Evolutionary conservation across 2,113 vertebrate genomes (phyloP), one percentile per base, ranked within the genome.

Genomic region (Thalassarche chlororhynchos): DNA sequence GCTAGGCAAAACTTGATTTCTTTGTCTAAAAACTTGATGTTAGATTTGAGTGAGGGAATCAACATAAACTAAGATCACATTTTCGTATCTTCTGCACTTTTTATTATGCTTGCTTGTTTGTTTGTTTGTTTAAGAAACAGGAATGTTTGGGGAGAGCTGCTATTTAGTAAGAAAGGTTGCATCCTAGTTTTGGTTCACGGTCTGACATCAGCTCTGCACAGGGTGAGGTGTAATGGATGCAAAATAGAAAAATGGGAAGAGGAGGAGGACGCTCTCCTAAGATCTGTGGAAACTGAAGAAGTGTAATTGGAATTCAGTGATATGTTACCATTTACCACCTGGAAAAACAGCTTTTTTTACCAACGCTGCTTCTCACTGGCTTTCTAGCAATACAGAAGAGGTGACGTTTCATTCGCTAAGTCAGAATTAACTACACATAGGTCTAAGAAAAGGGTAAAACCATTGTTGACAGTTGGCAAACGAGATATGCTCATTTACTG

Each of bases 211-310:
- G 19, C 10, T 83, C n/a, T 64, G 17, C 15, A 24, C 12, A 31
- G 10, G 3, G 0, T 38, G 36, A 82, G 18, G 7, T 36, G 28
- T 0, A 82, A 19, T 0, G 1, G n/a, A 17, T 34, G 14, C 2
- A 64, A 77, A 61, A n/a, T 5, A 46, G 28, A 47, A 88, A 40
- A 88, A 68, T 3, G 1, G 10, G 9, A 75, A 54, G 20, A 44
- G 10, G 5, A 62, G 26, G 57, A 4, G 0, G 10, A 32, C 0
- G 0, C 0, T 78, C 1, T 62, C 34, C 5, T 88, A 44, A 47
- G 28, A 20, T 65, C 23, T 71, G 9, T 23, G 13, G 34, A 72
- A 90, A 76, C 26, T 40, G 65, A 44, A 72, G 20, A 62, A 76
- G 2, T 17, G 21, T 26, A 55, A 69, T 46, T 64, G 52, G 10